A percentile compares a stretch with the other conserved stretches of the same genome.
phyloP scores from a whole-genome alignment of 2,888 invertebrate genomes.

The Campaea margaritaria region DNA sequence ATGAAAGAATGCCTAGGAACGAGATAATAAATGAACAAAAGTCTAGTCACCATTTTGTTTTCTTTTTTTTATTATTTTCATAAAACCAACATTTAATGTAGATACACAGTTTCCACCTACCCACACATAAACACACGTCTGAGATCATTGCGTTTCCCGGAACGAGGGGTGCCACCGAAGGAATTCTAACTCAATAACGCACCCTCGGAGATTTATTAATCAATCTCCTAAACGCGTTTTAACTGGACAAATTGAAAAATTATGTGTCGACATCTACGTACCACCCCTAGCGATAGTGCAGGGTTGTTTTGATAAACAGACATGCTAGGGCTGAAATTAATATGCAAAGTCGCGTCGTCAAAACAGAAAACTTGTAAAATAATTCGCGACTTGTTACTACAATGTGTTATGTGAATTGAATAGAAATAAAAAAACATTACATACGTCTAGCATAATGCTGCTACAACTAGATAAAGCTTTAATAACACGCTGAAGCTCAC shows the following conservation, averaged over 20 bases:
- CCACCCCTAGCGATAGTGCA: conserved; percentile 40
- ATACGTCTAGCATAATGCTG: too few relatives aligned
- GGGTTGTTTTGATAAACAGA: conserved; percentile 41
- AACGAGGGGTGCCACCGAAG: conserved; percentile 41
- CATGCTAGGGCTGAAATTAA: too few relatives aligned
- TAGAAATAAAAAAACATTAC: too few relatives aligned
- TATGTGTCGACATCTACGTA: conserved; percentile 65
- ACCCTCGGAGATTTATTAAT: conserved; percentile 82
- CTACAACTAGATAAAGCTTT: too few relatives aligned
- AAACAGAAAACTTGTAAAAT: too few relatives aligned
- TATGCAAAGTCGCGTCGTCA: too few relatives aligned
- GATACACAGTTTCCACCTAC: background rate
- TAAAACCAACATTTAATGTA: conserved; percentile 14
- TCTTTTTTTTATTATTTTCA: background rate
- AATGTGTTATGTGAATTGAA: too few relatives aligned
- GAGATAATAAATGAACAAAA: too few relatives aligned
- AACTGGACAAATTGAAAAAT: conserved; percentile 79
- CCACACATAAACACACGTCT: conserved; percentile 15
- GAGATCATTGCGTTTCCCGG: conserved; percentile 41
- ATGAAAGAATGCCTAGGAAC: too few relatives aligned
- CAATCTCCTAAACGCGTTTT: conserved; percentile 80
- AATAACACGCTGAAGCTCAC: too few relatives aligned
- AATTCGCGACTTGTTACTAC: too few relatives aligned
- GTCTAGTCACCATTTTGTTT: background rate
- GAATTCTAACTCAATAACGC: conserved; percentile 72